Evolutionary conservation across 2,113 vertebrate genomes (phyloP).

Genomic region (Tetrao urogallus): DNA sequence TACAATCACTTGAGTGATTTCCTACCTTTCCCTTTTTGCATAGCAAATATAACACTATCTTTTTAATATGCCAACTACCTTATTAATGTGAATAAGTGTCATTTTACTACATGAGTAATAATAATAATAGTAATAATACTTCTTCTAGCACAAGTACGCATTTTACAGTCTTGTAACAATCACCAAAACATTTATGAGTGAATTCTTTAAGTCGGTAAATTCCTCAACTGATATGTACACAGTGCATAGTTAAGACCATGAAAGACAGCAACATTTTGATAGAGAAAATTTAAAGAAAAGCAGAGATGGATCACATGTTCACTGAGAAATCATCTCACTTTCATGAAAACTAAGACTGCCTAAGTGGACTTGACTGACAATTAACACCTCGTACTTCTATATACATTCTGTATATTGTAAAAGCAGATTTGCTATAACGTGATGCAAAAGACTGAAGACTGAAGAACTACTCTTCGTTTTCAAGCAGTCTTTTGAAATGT

Average conservation of each 20-base stretch:
- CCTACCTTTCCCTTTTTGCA: background rate
- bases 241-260: background rate
- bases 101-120: background rate
- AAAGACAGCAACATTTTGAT: background rate
- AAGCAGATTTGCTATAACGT: background rate
- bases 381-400: background rate
- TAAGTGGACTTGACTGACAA: background rate
- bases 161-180: accelerated
- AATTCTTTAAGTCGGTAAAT: background rate
- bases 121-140: too few relatives aligned
- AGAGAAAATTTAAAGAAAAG: background rate
- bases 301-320: background rate
- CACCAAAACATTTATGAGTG: too few relatives aligned
- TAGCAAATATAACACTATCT: background rate
- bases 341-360: background rate
- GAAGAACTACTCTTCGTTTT: background rate
- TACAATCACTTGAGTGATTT: background rate
- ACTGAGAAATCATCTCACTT: background rate
- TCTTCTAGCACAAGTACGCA: background rate
- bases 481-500: background rate
- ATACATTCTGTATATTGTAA: background rate
- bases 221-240: background rate
- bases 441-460: background rate
- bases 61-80: background rate
- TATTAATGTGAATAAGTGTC: background rate